phyloP scores from a whole-genome alignment of 2,888 invertebrate species.

The Drosophila antonietae region DNA sequence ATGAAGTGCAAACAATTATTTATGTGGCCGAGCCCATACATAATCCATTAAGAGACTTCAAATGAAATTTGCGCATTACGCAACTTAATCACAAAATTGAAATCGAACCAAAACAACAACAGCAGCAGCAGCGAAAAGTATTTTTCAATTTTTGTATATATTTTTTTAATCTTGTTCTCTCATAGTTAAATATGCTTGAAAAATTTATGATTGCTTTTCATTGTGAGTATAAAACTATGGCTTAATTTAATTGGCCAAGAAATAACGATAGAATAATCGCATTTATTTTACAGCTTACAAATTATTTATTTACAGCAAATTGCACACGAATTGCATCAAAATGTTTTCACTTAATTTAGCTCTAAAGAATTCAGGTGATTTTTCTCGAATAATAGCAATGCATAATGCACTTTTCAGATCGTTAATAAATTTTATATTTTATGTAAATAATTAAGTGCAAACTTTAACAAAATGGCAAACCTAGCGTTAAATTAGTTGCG shows the following conservation, averaged over 20 bases:
- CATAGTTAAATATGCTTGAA: neutral
- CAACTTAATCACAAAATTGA: slow-evolving; percentile 40
- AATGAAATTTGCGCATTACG: slow-evolving; percentile 45
- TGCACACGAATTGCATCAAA: neutral
- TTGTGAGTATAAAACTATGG: neutral
- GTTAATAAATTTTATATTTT: neutral
- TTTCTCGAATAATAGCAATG: neutral
- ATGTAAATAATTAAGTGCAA: neutral
- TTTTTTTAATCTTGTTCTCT: neutral
- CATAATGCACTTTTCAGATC: neutral
- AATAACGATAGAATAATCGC: neutral
- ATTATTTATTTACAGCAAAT: slow-evolving; percentile 6
- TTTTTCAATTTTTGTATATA: neutral
- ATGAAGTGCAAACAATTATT: slow-evolving; percentile 43
- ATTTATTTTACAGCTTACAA: slow-evolving; percentile 1
- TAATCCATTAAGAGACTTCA: slow-evolving; percentile 50
- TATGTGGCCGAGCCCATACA: slow-evolving; percentile 43
- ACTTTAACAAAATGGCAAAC: neutral
- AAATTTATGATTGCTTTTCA: neutral
- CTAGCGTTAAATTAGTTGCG: neutral
- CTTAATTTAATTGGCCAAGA: slow-evolving; percentile 1
- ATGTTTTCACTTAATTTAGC: neutral
- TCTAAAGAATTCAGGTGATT: neutral
- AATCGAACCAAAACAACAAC: slow-evolving; percentile 17
- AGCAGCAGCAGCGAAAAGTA: neutral